Conservation (phyloP, 2,113 vertebrate genomes). For the Megaptera novaeangliae region DNA sequence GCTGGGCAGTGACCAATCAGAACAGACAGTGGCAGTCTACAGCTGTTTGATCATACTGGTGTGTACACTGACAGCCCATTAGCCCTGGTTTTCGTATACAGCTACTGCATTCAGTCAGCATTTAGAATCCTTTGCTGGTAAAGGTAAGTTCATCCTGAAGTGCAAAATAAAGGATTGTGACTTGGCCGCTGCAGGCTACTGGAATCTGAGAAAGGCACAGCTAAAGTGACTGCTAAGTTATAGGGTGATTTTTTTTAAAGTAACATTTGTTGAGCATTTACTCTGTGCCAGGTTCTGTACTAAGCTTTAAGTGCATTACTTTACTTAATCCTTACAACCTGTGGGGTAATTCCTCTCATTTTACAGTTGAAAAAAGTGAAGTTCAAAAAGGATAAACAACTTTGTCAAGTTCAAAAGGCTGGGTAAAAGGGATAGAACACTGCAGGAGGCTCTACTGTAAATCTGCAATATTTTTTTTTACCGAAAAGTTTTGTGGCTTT, state of each 20-base stretch:
- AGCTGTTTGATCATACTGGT: background rate
- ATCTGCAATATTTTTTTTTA: background rate
- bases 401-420: constrained; percentile 2
- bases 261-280: background rate
- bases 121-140: background rate
- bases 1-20: background rate
- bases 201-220: background rate
- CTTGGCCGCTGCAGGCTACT: background rate
- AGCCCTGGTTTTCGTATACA: background rate
- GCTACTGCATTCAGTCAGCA: background rate
- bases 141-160: background rate
- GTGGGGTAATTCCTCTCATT: background rate
- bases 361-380: background rate
- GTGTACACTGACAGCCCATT: background rate
- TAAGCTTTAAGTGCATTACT: background rate
- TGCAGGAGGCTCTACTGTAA: background rate
- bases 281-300: background rate
- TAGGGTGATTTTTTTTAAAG: background rate
- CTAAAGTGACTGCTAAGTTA: background rate
- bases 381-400: background rate
- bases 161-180: background rate
- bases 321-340: background rate
- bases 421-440: background rate
- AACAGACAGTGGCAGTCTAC: background rate
- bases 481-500: background rate